phyloP scores from a whole-genome alignment of 2,113 vertebrate genomes.

The Anhinga anhinga region DNA sequence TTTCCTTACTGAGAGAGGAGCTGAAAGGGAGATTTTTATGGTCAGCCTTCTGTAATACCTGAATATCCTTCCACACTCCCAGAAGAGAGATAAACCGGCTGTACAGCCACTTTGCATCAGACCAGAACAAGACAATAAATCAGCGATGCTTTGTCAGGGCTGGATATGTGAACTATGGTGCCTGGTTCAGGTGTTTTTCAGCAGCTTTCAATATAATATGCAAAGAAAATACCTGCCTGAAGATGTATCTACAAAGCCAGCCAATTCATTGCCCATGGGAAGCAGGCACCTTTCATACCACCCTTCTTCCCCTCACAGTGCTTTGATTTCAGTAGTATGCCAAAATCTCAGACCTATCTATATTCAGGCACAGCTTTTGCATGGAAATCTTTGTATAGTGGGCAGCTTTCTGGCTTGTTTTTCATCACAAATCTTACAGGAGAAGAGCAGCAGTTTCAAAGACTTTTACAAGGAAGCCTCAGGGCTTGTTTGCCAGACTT shows the following conservation, averaged over 20 bases:
- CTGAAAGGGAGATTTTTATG: not conserved
- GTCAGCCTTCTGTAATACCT: not conserved
- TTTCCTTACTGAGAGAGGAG: not conserved
- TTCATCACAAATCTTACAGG: not conserved
- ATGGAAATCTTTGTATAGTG: not conserved
- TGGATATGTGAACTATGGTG: not conserved
- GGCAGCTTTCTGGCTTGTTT: slow-evolving; percentile 11
- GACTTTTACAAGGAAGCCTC: slow-evolving; percentile 36
- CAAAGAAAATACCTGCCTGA: not conserved
- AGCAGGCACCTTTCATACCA: not conserved
- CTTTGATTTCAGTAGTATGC: not conserved
- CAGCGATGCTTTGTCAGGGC: not conserved
- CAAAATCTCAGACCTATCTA: not conserved
- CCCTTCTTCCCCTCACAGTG: not conserved
- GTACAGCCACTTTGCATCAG: not conserved
- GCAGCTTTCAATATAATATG: not conserved
- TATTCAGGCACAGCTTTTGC: not conserved
- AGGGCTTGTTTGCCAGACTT: slow-evolving; percentile 35
- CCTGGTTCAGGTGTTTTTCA: not conserved
- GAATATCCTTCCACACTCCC: not conserved
- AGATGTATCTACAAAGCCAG: not conserved
- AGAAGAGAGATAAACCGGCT: not conserved
- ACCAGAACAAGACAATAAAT: not conserved
- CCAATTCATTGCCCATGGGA: not conserved
- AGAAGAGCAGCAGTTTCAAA: slow-evolving; percentile 37